These are phyloP conservation scores for Protaetia brevitarsis DNA, from an alignment of 1,140 invertebrate genomes.

Conservation along the genomic window DNA sequence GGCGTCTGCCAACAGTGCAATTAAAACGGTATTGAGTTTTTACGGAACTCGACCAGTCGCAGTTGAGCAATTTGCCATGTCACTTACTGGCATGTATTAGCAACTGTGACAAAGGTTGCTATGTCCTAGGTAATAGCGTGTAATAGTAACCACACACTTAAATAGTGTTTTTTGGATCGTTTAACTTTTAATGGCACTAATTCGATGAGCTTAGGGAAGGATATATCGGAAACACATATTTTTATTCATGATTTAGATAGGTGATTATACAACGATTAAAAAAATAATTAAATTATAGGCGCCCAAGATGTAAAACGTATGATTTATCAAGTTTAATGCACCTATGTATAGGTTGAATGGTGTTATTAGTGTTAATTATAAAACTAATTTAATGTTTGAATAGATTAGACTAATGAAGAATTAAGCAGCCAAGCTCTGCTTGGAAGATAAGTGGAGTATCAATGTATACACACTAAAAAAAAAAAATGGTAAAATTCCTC, in stretches of 20 bases:
- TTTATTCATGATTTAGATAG: not conserved
- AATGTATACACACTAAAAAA: too few relatives aligned
- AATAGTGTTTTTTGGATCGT: not conserved
- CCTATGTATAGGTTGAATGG: not conserved
- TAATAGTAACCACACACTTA: too few relatives aligned
- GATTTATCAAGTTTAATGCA: not conserved
- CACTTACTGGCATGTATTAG: not conserved
- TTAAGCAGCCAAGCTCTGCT: too few relatives aligned
- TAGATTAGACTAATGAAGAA: too few relatives aligned
- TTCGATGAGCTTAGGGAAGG: too few relatives aligned
- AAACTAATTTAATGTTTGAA: too few relatives aligned
- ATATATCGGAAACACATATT: not conserved
- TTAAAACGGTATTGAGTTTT: not conserved
- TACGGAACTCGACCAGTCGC: not conserved
- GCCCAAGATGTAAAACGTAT: not conserved
- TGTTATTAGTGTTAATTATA: not conserved
- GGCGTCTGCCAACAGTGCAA: not conserved
- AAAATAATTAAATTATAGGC: not conserved
- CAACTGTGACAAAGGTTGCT: not conserved
- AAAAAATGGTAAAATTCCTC: too few relatives aligned
- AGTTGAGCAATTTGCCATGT: not conserved
- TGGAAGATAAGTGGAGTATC: too few relatives aligned
- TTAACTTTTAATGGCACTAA: not conserved
- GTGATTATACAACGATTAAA: not conserved
- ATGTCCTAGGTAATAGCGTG: too few relatives aligned